Evolutionary conservation across 2,113 vertebrate species (phyloP), one percentile per base, ranked within the genome.

Genomic region (Chlamydotis undulata): DNA sequence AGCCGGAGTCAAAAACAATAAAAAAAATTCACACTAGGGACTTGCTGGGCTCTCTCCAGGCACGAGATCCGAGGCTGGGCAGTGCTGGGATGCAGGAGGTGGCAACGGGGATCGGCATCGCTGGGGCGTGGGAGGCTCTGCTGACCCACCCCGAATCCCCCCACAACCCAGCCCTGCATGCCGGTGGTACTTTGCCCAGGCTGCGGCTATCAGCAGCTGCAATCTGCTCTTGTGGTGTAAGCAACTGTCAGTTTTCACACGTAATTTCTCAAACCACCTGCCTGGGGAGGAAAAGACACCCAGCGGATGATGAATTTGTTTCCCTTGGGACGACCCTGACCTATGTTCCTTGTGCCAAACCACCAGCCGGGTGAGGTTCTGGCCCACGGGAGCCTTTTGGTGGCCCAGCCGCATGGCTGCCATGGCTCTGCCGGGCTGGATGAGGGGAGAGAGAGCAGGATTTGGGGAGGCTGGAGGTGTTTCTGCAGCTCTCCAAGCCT

Each of bases 121-220:
- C 11, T 1, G 8, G 74, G 65, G 31, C 0, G 3, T 23, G 47
- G n/a, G 10, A 43, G 37, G 29, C 49, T 83, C 18, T 47, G 37
- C 33, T 37, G 6, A n/a, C 19, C 3, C n/a, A 16, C 43, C 28
- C 19, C 1, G 0, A 11, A 47, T n/a, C 9, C 11, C 18, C 14
- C 33, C 1, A 2, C 0, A 3, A 10, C 50, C 56, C 3, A 1
- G 24, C 55, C 35, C 31, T 0, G 5, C 6, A 14, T 41, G 9
- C 33, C 49, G 0, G 1, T 0, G 29, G n/a, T 64, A 61, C 6
- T 82, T 89, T 61, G 26, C 60, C 53, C 60, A 31, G 82, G 47
- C 89, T 67, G 74, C 50, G 9, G 56, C 80, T 89, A 50, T 89
- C 87, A 68, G 83, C 71, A 50, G 43, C 92, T 33, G 19, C 22